Percentiles rank a stretch among this genome's conserved stretches.
phyloP scores from a whole-genome alignment of 2,888 invertebrate species.

The Neoaliturus tenellus region DNA sequence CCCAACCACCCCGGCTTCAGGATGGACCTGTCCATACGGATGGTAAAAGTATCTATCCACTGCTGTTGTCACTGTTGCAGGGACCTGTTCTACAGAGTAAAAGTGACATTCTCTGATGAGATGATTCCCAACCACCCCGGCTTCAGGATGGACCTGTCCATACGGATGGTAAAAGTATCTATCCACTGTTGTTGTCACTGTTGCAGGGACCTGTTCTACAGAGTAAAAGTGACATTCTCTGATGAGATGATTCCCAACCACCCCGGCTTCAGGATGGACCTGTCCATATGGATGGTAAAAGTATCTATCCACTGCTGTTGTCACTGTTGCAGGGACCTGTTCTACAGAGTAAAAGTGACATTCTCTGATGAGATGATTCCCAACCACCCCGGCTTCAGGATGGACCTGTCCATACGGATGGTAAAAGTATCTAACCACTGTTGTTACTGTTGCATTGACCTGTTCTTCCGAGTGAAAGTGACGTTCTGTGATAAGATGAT shows the following conservation, averaged over 20 bases:
- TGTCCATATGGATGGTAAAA: slow-evolving; percentile 95
- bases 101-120: slow-evolving; percentile 98
- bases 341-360: slow-evolving; percentile 93
- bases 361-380: slow-evolving; percentile 97
- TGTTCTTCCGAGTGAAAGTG: too few species aligned
- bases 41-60: too few species aligned
- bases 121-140: slow-evolving; percentile 94
- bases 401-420: slow-evolving; percentile 95
- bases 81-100: slow-evolving; percentile 90
- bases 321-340: slow-evolving; percentile 78
- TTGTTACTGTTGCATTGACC: too few species aligned
- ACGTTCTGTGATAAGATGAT: too few species aligned
- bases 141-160: slow-evolving; percentile 94
- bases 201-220: slow-evolving; percentile 84
- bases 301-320: too few species aligned
- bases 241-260: slow-evolving; percentile 96
- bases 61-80: slow-evolving; percentile 68
- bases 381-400: slow-evolving; percentile 93
- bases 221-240: slow-evolving; percentile 96
- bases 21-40: slow-evolving; percentile 94
- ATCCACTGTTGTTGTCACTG: not conserved
- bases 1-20: slow-evolving; percentile 95
- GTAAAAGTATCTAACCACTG: too few species aligned
- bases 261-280: slow-evolving; percentile 93
- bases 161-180: too few species aligned